Conservation (phyloP, 2,797 vertebrate species). For the Sebastes flavidus region DNA sequence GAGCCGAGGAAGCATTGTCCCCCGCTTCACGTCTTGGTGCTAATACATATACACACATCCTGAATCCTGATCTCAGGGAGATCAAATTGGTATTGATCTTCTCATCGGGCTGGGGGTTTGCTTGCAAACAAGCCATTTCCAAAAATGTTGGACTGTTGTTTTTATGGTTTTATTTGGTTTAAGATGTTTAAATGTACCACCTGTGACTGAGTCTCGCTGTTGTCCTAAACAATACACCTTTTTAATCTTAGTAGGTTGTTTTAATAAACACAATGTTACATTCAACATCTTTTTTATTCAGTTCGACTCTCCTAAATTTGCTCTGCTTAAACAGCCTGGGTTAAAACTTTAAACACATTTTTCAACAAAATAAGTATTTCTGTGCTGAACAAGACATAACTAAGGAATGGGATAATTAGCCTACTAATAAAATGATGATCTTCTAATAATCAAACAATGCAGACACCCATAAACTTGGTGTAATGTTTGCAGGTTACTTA, state of each 20-base stretch:
- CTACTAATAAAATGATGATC: no score
- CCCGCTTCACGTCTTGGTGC: background rate
- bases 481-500: no score
- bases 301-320: rapidly evolving
- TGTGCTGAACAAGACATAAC: no score
- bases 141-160: background rate
- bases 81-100: constrained; percentile 30
- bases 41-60: constrained; percentile 16
- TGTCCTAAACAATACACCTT: background rate
- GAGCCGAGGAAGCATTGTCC: background rate
- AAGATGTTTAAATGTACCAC: background rate
- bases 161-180: background rate
- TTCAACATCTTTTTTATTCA: no score
- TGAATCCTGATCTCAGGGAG: background rate
- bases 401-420: no score
- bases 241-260: no score
- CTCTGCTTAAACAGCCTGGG: no score
- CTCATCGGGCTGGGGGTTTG: background rate
- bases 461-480: rapidly evolving
- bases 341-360: no score
- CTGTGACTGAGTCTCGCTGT: background rate
- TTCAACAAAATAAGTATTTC: no score
- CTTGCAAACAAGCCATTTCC: background rate
- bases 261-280: no score
- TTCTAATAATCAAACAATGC: no score